Evolutionary conservation across 2,113 vertebrate genomes (phyloP), one percentile per base, ranked within the genome.

Genomic region (Crotalus tigris): DNA sequence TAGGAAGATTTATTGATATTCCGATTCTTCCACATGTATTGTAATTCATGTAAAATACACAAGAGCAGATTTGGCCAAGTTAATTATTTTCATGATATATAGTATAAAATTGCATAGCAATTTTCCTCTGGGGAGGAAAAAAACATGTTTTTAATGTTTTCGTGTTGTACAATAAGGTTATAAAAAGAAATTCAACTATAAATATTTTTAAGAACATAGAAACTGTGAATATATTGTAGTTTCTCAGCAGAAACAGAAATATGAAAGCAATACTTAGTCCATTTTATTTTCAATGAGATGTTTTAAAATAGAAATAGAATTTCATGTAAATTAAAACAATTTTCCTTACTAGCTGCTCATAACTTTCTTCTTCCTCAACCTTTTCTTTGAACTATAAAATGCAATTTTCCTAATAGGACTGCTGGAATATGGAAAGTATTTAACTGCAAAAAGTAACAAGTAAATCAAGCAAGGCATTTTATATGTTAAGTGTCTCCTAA

Each of bases 1-100:
- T 91, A 49, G 0, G 57, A 44, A 95, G 93, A 0, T 0, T 2
- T 90, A 94, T 92, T 95, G 91, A 91, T 93, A 93, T 93, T 75
- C 21, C 91, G 49, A 95, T 94, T 90, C 91, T 17, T 87, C 85
- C 88, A 93, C 7, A 55, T 88, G 44, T 95, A 92, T 88, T 89
- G 19, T 91, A 61, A 89, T 23, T 94, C 24, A 87, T 4, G 75
- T 92, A 91, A 88, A 94, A 0, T 5, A 91, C 11, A 59, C 9
- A 95, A 24, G 10, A 95, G 88, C 0, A 91, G 3, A 87, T 93
- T 94, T 91, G 1, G 24, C 58, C 24, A 85, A 85, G 1, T 0
- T 93, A 0, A 81, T 91, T 94, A 49, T 15, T 92, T 61, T 88
- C 59, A 53, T 93, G 5, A 15, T 88, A 29, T 85, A 44, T 9